Base-by-base conservation (phyloP, 2,113 vertebrate species). In the Epinephelus moara region DNA sequence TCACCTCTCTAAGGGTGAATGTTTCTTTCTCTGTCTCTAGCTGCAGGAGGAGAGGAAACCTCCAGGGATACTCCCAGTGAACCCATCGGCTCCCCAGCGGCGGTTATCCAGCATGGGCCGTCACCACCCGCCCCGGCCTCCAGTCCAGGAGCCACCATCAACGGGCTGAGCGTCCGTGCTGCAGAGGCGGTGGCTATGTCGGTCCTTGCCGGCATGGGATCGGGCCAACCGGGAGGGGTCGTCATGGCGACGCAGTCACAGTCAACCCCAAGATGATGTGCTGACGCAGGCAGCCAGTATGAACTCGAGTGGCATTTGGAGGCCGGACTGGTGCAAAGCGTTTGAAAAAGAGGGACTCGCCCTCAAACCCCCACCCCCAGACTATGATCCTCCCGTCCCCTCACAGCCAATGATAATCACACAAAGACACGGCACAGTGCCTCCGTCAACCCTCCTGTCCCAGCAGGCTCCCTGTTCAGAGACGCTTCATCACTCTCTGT, bases 151-250 rank as follows among this genome's bases (percentile, higher is more conserved):
- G 80, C 92, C 73, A 94, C 94, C 53, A 94, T 96, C 79, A 98
- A 97, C 30, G 97, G 97, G 85, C 94, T 97, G 80, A 96, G 95
- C 4, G 96, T 97, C 9, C 97, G 97, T 61, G 97, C 97, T 13
- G 97, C 98, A 0, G 98, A 99, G 91, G 97, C 97, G 0, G 97
- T 98, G 49, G 98, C 98, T 91, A 97, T 96, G 63, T 98, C 97
- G 0, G 97, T 97, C 85, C 94, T 99, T 87, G 96, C 97, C 0
- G 97, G 97, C 91, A 97, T 98, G 98, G 98, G 97, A 61, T 93
- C 94, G 0, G 97, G 94, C 72, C 98, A 98, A 94, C 96, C 97
- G 90, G 97, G 96, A 94, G 96, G 91, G 60, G 81, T 88, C 33
- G 94, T 93, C 92, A 89, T 96, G 95, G 94, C 95, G 12, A 96